Percentiles rank a stretch among this genome's conserved stretches.
These are phyloP conservation scores for Aproaerema taeniolella DNA, from an alignment of 2,888 invertebrate species.

Conservation along the genomic window DNA sequence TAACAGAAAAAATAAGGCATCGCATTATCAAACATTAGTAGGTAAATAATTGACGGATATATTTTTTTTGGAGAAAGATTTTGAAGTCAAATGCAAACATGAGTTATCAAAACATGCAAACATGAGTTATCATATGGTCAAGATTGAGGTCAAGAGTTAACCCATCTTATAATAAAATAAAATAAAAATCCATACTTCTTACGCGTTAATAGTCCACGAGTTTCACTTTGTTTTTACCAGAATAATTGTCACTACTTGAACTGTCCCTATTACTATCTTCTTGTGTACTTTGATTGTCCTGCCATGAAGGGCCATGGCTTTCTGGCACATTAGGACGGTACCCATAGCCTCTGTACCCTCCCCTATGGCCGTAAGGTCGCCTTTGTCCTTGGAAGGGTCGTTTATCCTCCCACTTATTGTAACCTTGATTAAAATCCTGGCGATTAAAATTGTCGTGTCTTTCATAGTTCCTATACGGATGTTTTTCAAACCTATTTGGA, in stretches of 20 bases:
- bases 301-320: constrained; percentile 24
- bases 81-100: no score
- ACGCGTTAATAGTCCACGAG: constrained; percentile 57
- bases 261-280: constrained; percentile 20
- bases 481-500: constrained; percentile 33
- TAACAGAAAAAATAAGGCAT: no score
- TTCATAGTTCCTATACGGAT: constrained; percentile 25
- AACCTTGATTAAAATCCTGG: constrained; percentile 19
- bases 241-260: constrained; percentile 26
- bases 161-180: no score
- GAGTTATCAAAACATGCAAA: no score
- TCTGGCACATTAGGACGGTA: constrained; percentile 22
- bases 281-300: constrained; percentile 16
- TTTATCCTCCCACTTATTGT: constrained; percentile 35
- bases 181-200: no score
- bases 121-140: no score
- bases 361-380: constrained; percentile 40
- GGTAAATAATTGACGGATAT: no score
- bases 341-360: constrained; percentile 35
- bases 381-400: constrained; percentile 22
- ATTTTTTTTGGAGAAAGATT: no score
- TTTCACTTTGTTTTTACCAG: constrained; percentile 54
- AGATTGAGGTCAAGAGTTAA: no score
- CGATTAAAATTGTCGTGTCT: constrained; percentile 20
- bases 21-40: no score